Evolutionary conservation across 2,888 invertebrate genomes (phyloP).

Genomic region (Archaeoteleia sp.): DNA sequence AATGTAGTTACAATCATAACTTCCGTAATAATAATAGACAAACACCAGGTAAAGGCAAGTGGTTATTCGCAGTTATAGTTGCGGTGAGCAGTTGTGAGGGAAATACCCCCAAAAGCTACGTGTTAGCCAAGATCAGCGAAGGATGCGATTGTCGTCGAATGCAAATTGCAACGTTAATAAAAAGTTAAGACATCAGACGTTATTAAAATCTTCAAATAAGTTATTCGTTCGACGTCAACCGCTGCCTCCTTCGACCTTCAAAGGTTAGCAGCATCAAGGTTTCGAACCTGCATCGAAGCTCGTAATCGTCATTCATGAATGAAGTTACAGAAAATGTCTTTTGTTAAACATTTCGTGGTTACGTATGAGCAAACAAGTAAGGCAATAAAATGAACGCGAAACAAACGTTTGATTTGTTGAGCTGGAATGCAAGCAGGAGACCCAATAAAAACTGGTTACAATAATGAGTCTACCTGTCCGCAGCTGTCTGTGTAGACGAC

Average conservation of each 20-base stretch:
- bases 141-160: slow-evolving; percentile 53
- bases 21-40: slow-evolving; percentile 70
- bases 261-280: slow-evolving; percentile 74
- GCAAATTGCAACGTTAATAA: slow-evolving; percentile 3
- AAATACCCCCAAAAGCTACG: slow-evolving; percentile 75
- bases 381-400: slow-evolving; percentile 14
- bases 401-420: slow-evolving; percentile 47
- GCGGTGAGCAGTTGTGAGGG: slow-evolving; percentile 75
- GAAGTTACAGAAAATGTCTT: slow-evolving; percentile 16
- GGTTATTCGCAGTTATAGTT: slow-evolving; percentile 75
- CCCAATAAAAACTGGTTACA: slow-evolving; percentile 75
- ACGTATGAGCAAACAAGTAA: slow-evolving; percentile 14
- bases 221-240: slow-evolving; percentile 39
- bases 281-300: slow-evolving; percentile 68
- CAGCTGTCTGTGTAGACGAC: slow-evolving; percentile 97
- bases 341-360: background rate
- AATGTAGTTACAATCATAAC: slow-evolving; percentile 62
- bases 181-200: background rate
- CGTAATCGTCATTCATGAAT: slow-evolving; percentile 43
- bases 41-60: slow-evolving; percentile 75
- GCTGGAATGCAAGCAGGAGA: slow-evolving; percentile 68
- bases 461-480: slow-evolving; percentile 88
- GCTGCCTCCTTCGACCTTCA: slow-evolving; percentile 65
- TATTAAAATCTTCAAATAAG: slow-evolving; percentile 5
- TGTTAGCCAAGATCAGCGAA: slow-evolving; percentile 73